phyloP scores from a whole-genome alignment of 2,797 vertebrate species.

The Myioborus miniatus region DNA sequence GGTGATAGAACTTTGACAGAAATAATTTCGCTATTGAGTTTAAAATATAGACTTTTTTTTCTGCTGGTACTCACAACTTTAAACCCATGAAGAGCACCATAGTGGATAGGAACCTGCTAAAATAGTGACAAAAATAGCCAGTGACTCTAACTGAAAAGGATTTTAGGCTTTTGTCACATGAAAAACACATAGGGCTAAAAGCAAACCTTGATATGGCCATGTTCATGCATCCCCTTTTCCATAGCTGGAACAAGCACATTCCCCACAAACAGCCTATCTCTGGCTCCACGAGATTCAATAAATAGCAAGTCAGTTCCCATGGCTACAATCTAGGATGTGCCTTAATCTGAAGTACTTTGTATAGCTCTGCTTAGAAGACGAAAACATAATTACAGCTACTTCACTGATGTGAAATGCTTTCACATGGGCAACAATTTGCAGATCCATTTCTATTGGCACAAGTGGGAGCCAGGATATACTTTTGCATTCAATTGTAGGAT shows the following conservation, averaged over 20 bases:
- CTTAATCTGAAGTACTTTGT: not conserved
- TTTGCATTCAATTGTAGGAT: not conserved
- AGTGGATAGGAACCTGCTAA: not conserved
- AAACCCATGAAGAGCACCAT: accelerated
- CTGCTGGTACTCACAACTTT: not conserved
- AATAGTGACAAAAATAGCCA: not conserved
- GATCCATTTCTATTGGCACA: not conserved
- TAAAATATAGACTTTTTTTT: not conserved
- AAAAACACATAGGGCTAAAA: not conserved
- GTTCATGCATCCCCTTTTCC: not conserved
- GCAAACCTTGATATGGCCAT: not conserved
- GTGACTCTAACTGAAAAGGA: not conserved
- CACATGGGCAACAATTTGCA: not conserved
- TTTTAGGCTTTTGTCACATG: not conserved
- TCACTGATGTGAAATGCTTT: not conserved
- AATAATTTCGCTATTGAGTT: not conserved
- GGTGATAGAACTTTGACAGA: not conserved
- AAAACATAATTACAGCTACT: not conserved
- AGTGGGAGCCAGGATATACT: not conserved
- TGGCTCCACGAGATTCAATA: not conserved
- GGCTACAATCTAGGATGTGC: not conserved
- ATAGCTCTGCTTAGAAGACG: not conserved
- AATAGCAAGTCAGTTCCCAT: not conserved
- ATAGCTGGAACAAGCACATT: not conserved
- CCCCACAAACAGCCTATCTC: not conserved